These are phyloP conservation scores for Colostygia pectinataria DNA, from an alignment of 2,888 invertebrate genomes.

Conservation along the genomic window DNA sequence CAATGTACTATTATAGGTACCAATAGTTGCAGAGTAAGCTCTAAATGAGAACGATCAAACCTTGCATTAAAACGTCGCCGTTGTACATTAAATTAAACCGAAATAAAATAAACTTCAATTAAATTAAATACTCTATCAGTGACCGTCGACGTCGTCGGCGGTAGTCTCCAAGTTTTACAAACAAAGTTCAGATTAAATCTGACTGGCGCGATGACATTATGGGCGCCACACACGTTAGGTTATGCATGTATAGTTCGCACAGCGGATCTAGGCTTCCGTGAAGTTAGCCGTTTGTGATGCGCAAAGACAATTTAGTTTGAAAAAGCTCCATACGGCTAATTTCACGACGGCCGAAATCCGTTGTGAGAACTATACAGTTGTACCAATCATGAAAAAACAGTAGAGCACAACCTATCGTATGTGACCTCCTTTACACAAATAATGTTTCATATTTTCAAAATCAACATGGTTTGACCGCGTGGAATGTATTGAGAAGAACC, in stretches of 20 bases:
- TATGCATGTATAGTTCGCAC: too few relatives aligned
- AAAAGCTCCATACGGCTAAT: too few relatives aligned
- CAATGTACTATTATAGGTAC: slow-evolving; percentile 67
- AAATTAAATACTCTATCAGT: slow-evolving; percentile 15
- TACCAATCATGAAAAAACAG: too few relatives aligned
- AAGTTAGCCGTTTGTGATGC: too few relatives aligned
- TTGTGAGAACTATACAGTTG: too few relatives aligned
- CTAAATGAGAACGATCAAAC: slow-evolving; percentile 61
- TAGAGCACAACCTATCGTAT: too few relatives aligned
- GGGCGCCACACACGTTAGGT: too few relatives aligned
- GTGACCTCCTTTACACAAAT: slow-evolving; percentile 31
- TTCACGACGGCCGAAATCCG: too few relatives aligned
- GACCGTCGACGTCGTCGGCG: slow-evolving; percentile 37
- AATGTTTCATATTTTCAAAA: slow-evolving; percentile 43
- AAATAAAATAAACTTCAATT: slow-evolving; percentile 30
- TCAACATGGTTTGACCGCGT: slow-evolving; percentile 78
- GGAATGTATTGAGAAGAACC: slow-evolving; percentile 79
- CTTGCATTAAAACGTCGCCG: slow-evolving; percentile 22
- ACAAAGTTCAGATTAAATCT: slow-evolving; percentile 73
- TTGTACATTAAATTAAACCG: slow-evolving; percentile 24
- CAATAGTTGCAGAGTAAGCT: slow-evolving; percentile 70
- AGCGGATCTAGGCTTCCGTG: too few relatives aligned
- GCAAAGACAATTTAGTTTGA: too few relatives aligned
- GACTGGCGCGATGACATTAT: slow-evolving; percentile 45
- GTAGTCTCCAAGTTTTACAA: slow-evolving; percentile 61